Evolutionary conservation across 2,113 vertebrate species (phyloP), one percentile per base, ranked within the genome.

Genomic region (Galemys pyrenaicus): DNA sequence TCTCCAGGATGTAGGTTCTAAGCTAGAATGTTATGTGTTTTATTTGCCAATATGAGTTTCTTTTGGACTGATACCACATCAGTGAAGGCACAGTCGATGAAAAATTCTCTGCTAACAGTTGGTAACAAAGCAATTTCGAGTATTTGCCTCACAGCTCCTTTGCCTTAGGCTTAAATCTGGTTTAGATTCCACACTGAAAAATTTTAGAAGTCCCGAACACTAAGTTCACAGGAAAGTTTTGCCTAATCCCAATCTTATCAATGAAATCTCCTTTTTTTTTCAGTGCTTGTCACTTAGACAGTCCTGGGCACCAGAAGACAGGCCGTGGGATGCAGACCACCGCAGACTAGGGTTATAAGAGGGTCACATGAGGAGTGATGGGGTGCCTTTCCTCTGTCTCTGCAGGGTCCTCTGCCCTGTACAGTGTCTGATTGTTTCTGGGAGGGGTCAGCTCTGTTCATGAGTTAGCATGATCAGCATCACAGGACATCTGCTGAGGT

Each of bases 41-140:
- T 95, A 97, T 98, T 98, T 96, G 51, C 20, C 81, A 91, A 4
- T 88, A 85, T 73, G 97, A 60, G 91, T 98, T 97, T 95, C 94
- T 95, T 26, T 92, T 35, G 82, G n/a, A 17, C 94, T 94, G 96
- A 88, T 96, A 87, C 92, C 92, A 58, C 85, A 20, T 9, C 3
- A 70, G 64, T 17, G 93, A 78, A 96, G 91, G 89, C 83, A 70
- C 78, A 94, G 73, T 85, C 82, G 77, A 96, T 92, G 94, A 12
- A 26, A 87, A 64, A 39, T 73, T 79, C 51, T 75, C 89, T 73
- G 70, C 37, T 82, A 92, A 96, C 67, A 12, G 1, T 95, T 86
- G 92, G 62, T 84, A 58, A 73, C 49, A 78, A 2, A 80, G 10
- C 46, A 39, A 94, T 58, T 88, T 93, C 30, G n/a, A 2, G 79